These are phyloP conservation scores for Zaprionus capensis DNA, from an alignment of 1,140 invertebrate genomes.

Conservation along the genomic window DNA sequence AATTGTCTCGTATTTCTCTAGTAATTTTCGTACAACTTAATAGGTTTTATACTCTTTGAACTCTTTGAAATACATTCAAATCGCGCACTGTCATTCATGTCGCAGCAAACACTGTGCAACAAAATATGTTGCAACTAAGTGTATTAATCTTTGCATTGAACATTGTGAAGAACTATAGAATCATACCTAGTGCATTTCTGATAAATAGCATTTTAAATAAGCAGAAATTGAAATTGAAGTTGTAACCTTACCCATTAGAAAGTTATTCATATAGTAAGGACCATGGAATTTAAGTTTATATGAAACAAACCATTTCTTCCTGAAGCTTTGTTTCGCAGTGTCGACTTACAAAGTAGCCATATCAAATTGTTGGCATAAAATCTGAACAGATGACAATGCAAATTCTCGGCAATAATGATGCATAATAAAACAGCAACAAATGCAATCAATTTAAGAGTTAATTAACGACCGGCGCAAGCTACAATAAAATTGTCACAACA, in stretches of 20 bases:
- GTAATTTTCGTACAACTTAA: not conserved
- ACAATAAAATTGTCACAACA: not conserved
- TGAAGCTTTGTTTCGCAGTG: constrained; percentile 9
- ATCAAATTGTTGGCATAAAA: constrained; percentile 21
- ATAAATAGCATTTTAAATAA: too few species aligned
- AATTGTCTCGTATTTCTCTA: not conserved
- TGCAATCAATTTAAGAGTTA: constrained; percentile 20
- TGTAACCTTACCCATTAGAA: too few species aligned
- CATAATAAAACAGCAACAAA: constrained; percentile 16
- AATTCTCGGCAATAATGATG: constrained; percentile 8
- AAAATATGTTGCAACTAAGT: not conserved
- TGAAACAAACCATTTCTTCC: not conserved
- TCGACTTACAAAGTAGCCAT: not conserved
- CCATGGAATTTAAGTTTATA: not conserved
- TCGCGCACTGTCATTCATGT: not conserved
- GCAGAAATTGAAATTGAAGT: too few species aligned
- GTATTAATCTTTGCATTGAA: too few species aligned
- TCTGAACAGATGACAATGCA: constrained; percentile 43
- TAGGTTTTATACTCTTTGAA: constrained; percentile 11
- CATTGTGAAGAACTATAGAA: too few species aligned
- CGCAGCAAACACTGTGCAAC: constrained; percentile 8
- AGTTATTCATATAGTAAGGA: too few species aligned
- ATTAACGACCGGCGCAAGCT: not conserved
- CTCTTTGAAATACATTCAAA: constrained; percentile 9
- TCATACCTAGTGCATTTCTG: too few species aligned